These are phyloP conservation scores for Montipora efflorescens DNA, from an alignment of 64 coral and sea anemone species.

Conservation along the genomic window DNA sequence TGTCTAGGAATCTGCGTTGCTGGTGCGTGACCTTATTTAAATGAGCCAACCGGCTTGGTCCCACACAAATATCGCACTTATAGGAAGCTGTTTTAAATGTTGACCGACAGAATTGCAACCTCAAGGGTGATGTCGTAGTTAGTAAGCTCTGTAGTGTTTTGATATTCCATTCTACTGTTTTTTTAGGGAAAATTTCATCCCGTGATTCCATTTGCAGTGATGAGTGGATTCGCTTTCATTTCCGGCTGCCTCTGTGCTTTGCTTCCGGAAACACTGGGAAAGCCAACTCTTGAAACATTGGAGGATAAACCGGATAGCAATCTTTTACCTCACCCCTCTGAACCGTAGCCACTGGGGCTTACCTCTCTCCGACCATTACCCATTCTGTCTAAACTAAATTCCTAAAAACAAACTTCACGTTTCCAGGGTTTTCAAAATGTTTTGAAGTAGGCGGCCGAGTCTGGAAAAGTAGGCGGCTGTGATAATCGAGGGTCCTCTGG, in stretches of 20 bases:
- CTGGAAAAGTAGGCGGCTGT: no score
- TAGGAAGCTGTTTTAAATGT: no score
- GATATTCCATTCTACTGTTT: not conserved
- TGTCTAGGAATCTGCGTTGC: no score
- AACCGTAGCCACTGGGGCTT: not conserved
- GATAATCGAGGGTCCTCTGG: no score
- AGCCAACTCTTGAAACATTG: constrained; percentile 67
- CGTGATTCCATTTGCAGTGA: constrained; percentile 73
- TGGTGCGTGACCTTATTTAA: no score
- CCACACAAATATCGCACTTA: no score
- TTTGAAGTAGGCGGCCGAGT: no score
- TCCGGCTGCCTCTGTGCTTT: constrained; percentile 59
- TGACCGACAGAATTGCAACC: no score
- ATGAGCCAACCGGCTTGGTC: no score
- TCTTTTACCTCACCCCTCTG: not conserved
- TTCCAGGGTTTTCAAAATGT: no score
- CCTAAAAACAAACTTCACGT: no score
- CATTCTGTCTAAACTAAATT: not conserved
- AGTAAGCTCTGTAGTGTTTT: not conserved
- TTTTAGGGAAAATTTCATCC: constrained; percentile 70
- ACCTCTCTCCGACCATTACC: not conserved
- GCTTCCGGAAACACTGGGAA: constrained; percentile 82
- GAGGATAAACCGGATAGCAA: not conserved
- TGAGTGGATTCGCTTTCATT: constrained; percentile 63
- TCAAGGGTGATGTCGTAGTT: no score